Percentiles rank a stretch among this genome's conserved stretches.
phyloP scores from a whole-genome alignment of 2,888 invertebrate species.

The Phytoseiulus persimilis region DNA sequence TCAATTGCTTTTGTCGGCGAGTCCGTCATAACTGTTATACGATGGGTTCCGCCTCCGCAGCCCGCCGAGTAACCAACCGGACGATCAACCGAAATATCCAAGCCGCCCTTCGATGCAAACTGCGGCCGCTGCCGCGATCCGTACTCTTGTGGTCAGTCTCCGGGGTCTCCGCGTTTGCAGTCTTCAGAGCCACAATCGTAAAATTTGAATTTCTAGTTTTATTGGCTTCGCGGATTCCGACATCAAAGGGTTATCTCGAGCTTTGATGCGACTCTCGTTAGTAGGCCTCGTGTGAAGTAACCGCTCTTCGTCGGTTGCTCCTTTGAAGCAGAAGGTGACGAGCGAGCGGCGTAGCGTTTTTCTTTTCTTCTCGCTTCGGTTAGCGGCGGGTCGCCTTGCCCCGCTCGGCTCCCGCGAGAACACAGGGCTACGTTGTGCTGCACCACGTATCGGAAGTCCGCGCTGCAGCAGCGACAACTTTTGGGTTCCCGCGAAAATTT shows the following conservation, averaged over 20 bases:
- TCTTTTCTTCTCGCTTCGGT: not conserved
- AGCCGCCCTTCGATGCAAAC: not conserved
- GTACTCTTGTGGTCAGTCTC: not conserved
- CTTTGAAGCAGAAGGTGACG: not conserved
- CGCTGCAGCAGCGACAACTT: not conserved
- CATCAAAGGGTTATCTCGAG: not conserved
- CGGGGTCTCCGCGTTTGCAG: not conserved
- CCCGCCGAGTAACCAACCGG: not conserved
- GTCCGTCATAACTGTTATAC: not conserved
- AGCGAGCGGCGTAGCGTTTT: not conserved
- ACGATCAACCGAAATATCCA: not conserved
- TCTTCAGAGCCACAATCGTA: not conserved
- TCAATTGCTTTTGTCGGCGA: constrained; percentile 5
- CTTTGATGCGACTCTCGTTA: not conserved
- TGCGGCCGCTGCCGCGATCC: not conserved
- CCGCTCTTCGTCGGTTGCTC: not conserved
- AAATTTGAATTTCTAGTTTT: not conserved
- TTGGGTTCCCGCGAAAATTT: not conserved
- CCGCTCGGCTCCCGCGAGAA: not conserved
- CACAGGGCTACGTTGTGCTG: not conserved
- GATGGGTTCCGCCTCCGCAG: not conserved
- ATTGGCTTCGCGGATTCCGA: not conserved
- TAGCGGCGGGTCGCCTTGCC: not conserved
- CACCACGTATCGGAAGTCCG: not conserved
- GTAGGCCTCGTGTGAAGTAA: not conserved